These are phyloP conservation scores for Aelia acuminata DNA, from an alignment of 2,888 invertebrate genomes.

Conservation along the genomic window DNA sequence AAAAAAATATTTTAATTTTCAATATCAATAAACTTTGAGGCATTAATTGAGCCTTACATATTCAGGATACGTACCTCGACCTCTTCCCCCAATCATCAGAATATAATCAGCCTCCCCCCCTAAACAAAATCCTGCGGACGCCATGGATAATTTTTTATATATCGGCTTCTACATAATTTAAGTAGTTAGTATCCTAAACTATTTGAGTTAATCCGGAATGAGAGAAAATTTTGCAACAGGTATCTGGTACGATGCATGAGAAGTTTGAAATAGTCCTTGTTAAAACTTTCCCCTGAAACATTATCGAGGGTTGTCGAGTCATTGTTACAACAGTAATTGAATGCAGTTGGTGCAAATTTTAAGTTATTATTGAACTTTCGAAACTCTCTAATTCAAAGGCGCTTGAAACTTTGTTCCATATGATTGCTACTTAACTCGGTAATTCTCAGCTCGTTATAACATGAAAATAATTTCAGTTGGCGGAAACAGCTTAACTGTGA, in stretches of 20 bases:
- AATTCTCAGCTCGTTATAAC: background rate
- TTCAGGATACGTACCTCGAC: too few relatives aligned
- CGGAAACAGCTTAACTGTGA: too few relatives aligned
- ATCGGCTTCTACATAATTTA: background rate
- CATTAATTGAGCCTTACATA: too few relatives aligned
- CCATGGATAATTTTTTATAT: too few relatives aligned
- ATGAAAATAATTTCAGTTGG: background rate
- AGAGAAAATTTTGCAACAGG: background rate
- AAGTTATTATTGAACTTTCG: background rate
- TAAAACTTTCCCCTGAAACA: slow-evolving; percentile 63
- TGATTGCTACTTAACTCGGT: background rate
- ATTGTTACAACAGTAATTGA: slow-evolving; percentile 77
- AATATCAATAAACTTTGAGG: too few relatives aligned
- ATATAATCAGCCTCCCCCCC: too few relatives aligned
- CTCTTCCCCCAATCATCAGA: too few relatives aligned
- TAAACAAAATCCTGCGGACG: too few relatives aligned
- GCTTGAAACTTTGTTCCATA: slow-evolving; percentile 14
- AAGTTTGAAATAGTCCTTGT: background rate
- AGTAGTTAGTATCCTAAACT: background rate
- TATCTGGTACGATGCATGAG: background rate
- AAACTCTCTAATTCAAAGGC: background rate
- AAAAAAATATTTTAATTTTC: too few relatives aligned
- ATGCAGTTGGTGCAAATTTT: slow-evolving; percentile 5
- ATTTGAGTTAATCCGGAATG: background rate
- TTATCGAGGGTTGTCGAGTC: slow-evolving; percentile 74